Base-by-base conservation (phyloP, 2,888 invertebrate species). In the Aspidiotus rigidus region DNA sequence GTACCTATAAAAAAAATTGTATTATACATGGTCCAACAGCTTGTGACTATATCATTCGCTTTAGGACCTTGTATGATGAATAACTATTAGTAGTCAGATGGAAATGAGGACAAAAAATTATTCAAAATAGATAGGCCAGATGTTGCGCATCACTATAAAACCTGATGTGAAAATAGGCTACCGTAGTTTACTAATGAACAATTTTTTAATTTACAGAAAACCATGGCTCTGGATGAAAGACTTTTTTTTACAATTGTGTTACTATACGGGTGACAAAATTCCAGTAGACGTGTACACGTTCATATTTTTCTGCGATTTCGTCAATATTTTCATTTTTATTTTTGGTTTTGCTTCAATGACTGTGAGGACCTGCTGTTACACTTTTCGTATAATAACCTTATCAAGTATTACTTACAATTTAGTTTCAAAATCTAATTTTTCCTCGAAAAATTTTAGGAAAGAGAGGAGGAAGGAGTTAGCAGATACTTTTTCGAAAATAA, bases 231-330 rank as follows among this genome's bases (percentile, higher is more conserved):
- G 59, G 16, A n/a, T 60, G 60, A 60, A 60, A 39, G 15, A 60
- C 16, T 67, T 67, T 44, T 67, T 60, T 11, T 7, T 7, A 8
- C 44, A 67, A 16, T 49, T 67, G 13, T 10, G 59, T 7, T 60
- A 60, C 67, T 49, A 67, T 8, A 41, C 16, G 5, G 17, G 57
- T 15, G 11, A 39, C 9, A 53, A 60, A 53, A 60, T 44, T 10
- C 67, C 67, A 39, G 89, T 89, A 5, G 95, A 97, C 79, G 93
- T 99, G n/a, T 99, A 99, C 79, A 94, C 96, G 0, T 88, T 90
- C 77, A 98, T 99, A 96, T 99, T 99, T 80, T 84, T 96, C 72
- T 97, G 98, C 78, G 99, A 99, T 80, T 97, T 99, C 80, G 87
- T 96, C 78, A 96, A 96, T 78, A 97, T 99, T 78, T 85, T 99